Evolutionary conservation across 2,888 invertebrate species (phyloP), one percentile per base, ranked within the genome.

Genomic region (Ophioninae sp.): DNA sequence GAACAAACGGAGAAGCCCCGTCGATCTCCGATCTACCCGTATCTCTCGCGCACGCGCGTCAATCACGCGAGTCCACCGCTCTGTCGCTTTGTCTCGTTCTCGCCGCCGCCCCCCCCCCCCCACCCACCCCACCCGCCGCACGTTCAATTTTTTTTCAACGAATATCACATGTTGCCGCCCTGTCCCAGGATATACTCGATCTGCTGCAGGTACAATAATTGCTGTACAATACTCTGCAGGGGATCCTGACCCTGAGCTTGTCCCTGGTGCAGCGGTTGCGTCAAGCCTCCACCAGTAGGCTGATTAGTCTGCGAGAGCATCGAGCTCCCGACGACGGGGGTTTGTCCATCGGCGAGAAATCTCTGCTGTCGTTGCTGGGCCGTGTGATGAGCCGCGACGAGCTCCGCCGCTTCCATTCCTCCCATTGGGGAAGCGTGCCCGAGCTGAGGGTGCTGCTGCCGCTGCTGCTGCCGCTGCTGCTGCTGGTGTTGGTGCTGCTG

Each of bases 181-280:
- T 92, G 93, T 41, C 90, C 89, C 84, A 93, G 88, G 83, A 91
- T 88, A 83, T 90, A 91, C 86, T 92, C 91, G 82, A 92, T 89
- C 84, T 91, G 91, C 80, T 91, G 91, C 79, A 91, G 84, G 77
- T 89, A 91, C 84, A 91, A 87, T 78, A 93, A 88, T 86, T 92
- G 92, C 85, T 93, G 92, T 86, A 93, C 89, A 85, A 93, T 88
- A 85, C 91, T 92, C 87, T 93, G 93, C 86, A 93, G 86, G 69
- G 93, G 92, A 79, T 91, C 91, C 86, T 92, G 92, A 82, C 89
- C 89, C 85, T 88, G 88, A 77, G 84, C 79, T 83, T 87, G 91
- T 77, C 87, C 87, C 82, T 90, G 92, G 85, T 91, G 91, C 65
- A 89, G 85, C 86, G 90, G 87, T 86, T 91, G 92, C 88, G 89